These are phyloP conservation scores for Synodontis membranacea DNA, from an alignment of 2,113 vertebrate species.

Conservation along the genomic window DNA sequence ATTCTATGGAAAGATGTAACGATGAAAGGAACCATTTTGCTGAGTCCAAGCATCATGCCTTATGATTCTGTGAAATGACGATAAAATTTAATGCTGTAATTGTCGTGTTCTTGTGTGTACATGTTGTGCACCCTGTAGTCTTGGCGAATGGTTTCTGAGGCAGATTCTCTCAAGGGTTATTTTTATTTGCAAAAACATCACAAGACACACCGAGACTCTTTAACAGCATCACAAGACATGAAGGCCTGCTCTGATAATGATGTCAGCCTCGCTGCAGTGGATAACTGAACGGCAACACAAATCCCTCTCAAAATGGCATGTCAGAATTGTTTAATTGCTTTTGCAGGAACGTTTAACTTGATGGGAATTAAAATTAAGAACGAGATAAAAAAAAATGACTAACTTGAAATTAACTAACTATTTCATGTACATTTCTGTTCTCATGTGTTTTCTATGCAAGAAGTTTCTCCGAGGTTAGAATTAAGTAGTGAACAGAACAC, in stretches of 20 bases:
- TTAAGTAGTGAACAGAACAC: background rate
- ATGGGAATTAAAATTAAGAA: background rate
- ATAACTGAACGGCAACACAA: background rate
- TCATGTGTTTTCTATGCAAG: too few species aligned
- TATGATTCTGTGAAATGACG: background rate
- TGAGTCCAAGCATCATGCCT: too few species aligned
- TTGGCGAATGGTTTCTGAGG: background rate
- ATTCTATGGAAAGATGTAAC: background rate
- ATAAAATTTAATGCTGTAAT: background rate
- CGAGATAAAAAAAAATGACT: too few species aligned
- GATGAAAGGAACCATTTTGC: too few species aligned
- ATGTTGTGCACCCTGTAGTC: background rate
- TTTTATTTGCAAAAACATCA: background rate
- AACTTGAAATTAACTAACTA: too few species aligned
- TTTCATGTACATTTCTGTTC: too few species aligned
- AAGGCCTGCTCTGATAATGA: background rate
- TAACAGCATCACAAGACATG: constrained; percentile 2
- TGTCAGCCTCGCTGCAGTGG: background rate
- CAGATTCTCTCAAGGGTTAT: background rate
- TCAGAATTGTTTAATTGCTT: background rate
- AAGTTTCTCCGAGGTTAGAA: background rate
- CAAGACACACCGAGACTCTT: constrained; percentile 2
- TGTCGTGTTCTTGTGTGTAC: background rate
- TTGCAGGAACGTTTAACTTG: background rate
- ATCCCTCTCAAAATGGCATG: background rate